Evolutionary conservation across 2,797 vertebrate genomes (phyloP).

Genomic region (Ptychadena robeensis): DNA sequence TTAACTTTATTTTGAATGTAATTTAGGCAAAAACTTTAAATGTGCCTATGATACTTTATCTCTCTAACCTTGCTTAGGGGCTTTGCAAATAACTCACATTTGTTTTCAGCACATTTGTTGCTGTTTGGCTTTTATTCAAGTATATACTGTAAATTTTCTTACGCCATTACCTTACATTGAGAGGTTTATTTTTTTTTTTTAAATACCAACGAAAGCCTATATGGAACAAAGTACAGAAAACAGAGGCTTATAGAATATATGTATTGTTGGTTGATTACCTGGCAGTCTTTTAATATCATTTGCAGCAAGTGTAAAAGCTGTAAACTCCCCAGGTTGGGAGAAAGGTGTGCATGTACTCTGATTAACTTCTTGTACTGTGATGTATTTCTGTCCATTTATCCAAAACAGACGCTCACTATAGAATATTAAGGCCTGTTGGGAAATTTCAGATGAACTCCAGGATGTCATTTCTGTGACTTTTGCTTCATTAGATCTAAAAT

Average conservation of each 20-base stretch:
- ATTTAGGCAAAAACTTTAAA: no score
- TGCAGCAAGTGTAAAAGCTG: conserved; percentile 74
- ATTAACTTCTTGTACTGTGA: conserved; percentile 75
- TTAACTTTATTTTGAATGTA: no score
- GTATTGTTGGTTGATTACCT: conserved; percentile 65
- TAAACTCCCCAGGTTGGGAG: conserved; percentile 70
- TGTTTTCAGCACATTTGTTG: no score
- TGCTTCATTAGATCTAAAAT: conserved; percentile 62
- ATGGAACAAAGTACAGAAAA: neutral
- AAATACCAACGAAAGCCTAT: no score
- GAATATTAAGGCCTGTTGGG: conserved; percentile 69
- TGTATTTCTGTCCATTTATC: conserved; percentile 72
- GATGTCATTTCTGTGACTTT: conserved; percentile 66
- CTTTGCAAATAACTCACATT: no score
- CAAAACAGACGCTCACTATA: conserved; percentile 78
- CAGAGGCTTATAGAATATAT: neutral
- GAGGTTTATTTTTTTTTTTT: no score
- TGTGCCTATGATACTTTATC: no score
- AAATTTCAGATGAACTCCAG: conserved; percentile 76
- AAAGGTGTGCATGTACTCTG: conserved; percentile 72
- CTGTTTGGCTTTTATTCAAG: no score
- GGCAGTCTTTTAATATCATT: conserved; percentile 76
- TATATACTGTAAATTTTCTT: no score
- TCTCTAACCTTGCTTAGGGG: no score
- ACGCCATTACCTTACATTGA: no score